phyloP scores from a whole-genome alignment of 2,888 invertebrate species.

The Miltochrista miniata region DNA sequence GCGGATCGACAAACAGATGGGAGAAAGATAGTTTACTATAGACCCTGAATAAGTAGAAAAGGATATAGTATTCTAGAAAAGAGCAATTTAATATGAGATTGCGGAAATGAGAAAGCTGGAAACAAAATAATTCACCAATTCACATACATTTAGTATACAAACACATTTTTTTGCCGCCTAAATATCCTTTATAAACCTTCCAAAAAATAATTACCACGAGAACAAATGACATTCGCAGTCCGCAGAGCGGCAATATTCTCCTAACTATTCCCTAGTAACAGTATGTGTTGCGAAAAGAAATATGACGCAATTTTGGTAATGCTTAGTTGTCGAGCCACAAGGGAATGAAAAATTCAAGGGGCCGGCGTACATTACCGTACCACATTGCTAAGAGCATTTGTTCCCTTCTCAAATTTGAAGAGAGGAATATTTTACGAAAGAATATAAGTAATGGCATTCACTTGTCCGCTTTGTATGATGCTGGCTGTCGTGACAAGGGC shows the following conservation, averaged over 20 bases:
- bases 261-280: slow-evolving; percentile 69
- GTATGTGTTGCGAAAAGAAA: slow-evolving; percentile 74
- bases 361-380: slow-evolving; percentile 74
- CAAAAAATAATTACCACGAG: slow-evolving; percentile 44
- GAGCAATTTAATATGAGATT: neutral
- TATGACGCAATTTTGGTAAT: slow-evolving; percentile 83
- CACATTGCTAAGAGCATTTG: slow-evolving; percentile 77
- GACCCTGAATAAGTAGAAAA: too few relatives aligned
- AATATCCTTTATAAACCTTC: neutral
- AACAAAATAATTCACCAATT: too few relatives aligned
- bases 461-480: slow-evolving; percentile 36
- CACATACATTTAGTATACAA: neutral
- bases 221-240: slow-evolving; percentile 48
- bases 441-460: slow-evolving; percentile 51
- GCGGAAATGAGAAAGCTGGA: too few relatives aligned
- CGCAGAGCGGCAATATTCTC: slow-evolving; percentile 60
- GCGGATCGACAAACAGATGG: too few relatives aligned
- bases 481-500: slow-evolving; percentile 31
- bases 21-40: too few relatives aligned
- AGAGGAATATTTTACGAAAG: slow-evolving; percentile 63
- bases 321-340: slow-evolving; percentile 81
- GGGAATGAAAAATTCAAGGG: slow-evolving; percentile 83
- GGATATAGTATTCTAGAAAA: too few relatives aligned
- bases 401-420: slow-evolving; percentile 65
- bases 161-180: neutral